Conservation (phyloP, 2,113 vertebrate species). For the Castor canadensis region DNA sequence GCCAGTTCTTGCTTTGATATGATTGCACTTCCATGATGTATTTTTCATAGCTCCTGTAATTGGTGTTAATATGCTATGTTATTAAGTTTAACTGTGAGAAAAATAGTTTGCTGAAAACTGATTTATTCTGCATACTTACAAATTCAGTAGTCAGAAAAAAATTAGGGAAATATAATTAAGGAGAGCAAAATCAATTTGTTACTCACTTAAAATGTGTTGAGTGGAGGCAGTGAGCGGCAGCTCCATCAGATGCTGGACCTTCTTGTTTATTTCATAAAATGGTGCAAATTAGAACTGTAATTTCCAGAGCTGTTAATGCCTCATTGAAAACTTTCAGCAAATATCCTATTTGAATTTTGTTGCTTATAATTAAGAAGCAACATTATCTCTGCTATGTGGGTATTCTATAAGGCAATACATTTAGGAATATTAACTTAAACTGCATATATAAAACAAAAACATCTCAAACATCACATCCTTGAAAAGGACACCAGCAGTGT, state of each 20-base stretch:
- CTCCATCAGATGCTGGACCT: neutral
- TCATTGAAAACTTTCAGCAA: conserved; percentile 62
- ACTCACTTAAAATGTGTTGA: conserved; percentile 52
- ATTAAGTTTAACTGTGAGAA: conserved; percentile 66
- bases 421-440: neutral
- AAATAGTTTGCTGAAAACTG: conserved; percentile 65
- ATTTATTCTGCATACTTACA: conserved; percentile 60
- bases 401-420: neutral
- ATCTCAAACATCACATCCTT: neutral
- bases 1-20: neutral
- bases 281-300: conserved; percentile 64
- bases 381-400: neutral
- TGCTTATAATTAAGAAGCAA: neutral
- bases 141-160: conserved; percentile 60
- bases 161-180: conserved; percentile 70
- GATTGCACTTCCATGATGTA: neutral
- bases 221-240: neutral
- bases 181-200: conserved; percentile 72
- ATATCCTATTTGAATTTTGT: neutral
- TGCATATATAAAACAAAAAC: neutral
- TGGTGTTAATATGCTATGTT: conserved; percentile 58
- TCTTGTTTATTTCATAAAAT: conserved; percentile 65
- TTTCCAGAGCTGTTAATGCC: conserved; percentile 58
- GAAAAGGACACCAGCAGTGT: neutral
- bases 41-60: conserved; percentile 43